Evolutionary conservation across 2,113 vertebrate species (phyloP), one percentile per base, ranked within the genome.

Genomic region (Formicarius rufipectus): DNA sequence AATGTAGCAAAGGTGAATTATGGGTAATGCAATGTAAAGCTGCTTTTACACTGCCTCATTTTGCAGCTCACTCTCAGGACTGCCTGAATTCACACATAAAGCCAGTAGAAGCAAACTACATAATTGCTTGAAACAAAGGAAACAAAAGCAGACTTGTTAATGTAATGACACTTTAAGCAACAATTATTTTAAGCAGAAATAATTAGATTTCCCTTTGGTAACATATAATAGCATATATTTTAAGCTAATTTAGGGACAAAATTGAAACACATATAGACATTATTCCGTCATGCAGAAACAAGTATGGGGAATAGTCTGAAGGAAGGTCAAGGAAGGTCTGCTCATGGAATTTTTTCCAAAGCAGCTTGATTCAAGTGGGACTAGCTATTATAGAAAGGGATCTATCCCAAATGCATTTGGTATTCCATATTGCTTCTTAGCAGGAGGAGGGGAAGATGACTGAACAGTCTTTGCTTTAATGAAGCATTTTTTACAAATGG

Each of bases 111-210:
- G 49, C 82, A 92, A 95, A 90, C 78, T 85, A 88, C 67, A 22
- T 92, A 92, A 95, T 92, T 93, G 75, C 50, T 77, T 59, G 40
- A 92, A 90, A 93, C 27, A 53, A 62, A n/a, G 23, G 59, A 95
- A 96, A 92, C 86, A 86, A 94, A 95, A 92, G 45, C 40, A 73
- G 72, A 69, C 58, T 76, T 88, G 79, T 86, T 95, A 82, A 76
- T 9, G 11, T 84, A 83, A 69, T 83, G 47, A 40, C n/a, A 93
- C 84, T 91, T 93, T 82, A 95, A 87, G 55, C 67, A 92, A 77
- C 53, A 77, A 89, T 84, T 87, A 89, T 89, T 95, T 94, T 68
- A 91, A 84, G 67, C 31, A 90, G 94, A 88, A 96, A 91, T 79
- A 81, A 89, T 89, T 93, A 67, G 8, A 71, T 89, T 93, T 90